Conservation (phyloP, 2,888 invertebrate genomes). For the Hypercompe scribonia region DNA sequence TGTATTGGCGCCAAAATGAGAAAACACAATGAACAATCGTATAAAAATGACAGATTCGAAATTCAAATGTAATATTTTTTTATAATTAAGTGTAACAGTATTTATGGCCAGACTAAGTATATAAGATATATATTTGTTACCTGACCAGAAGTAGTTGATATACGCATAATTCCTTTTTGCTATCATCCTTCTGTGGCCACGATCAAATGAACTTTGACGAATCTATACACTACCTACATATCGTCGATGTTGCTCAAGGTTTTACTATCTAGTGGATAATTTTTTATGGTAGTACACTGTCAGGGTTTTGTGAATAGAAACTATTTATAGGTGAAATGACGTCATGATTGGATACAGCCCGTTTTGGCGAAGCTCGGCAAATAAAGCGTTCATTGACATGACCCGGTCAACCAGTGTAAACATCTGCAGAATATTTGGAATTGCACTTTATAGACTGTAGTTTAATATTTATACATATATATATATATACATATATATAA, state of each 20-base stretch:
- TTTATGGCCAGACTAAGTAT: no score
- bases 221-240: not conserved
- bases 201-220: not conserved
- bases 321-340: conserved; percentile 10
- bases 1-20: no score
- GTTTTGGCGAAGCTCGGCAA: conserved; percentile 55
- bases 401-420: conserved; percentile 47
- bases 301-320: not conserved
- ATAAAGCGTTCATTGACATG: conserved; percentile 62
- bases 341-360: conserved; percentile 29
- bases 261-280: not conserved
- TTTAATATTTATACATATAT: not conserved
- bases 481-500: not conserved
- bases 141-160: no score
- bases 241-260: not conserved
- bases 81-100: no score
- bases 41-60: no score
- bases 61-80: no score
- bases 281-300: not conserved
- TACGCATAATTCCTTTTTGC: not conserved
- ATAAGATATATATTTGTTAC: no score
- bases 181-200: not conserved
- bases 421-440: conserved; percentile 36
- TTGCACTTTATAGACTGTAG: not conserved
- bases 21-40: no score